Percentiles rank a stretch among this genome's conserved stretches.
Conservation (phyloP, 2,113 vertebrate genomes). For the Myanophis thanlyinensis region DNA sequence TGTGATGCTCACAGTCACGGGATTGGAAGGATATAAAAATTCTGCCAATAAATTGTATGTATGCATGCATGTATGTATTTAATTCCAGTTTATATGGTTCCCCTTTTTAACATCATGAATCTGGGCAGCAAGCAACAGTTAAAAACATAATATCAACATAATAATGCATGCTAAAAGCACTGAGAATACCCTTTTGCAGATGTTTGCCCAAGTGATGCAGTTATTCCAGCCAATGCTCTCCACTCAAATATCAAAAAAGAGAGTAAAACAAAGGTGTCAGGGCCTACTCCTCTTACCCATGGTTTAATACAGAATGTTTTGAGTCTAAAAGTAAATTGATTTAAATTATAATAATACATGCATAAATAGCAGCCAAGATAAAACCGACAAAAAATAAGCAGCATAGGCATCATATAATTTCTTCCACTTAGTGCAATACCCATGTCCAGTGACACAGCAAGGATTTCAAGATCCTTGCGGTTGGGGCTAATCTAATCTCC, state of each 20-base stretch:
- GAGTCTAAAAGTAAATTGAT: not conserved
- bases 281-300: not conserved
- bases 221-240: not conserved
- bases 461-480: not conserved
- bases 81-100: not conserved
- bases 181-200: not conserved
- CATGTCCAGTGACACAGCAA: not conserved
- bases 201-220: not conserved
- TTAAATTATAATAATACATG: not conserved
- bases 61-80: not conserved
- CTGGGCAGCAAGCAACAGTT: not conserved
- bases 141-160: not conserved
- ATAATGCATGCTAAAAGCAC: not conserved
- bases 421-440: not conserved
- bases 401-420: not conserved
- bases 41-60: not conserved
- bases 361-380: not conserved
- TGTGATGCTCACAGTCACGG: not conserved
- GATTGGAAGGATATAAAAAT: not conserved
- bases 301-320: not conserved
- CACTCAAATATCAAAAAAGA: not conserved
- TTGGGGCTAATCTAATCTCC: not conserved
- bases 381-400: not conserved
- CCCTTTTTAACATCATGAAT: not conserved
- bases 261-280: not conserved